Conservation (phyloP, 2,888 invertebrate species). For the Conus canariensis region DNA sequence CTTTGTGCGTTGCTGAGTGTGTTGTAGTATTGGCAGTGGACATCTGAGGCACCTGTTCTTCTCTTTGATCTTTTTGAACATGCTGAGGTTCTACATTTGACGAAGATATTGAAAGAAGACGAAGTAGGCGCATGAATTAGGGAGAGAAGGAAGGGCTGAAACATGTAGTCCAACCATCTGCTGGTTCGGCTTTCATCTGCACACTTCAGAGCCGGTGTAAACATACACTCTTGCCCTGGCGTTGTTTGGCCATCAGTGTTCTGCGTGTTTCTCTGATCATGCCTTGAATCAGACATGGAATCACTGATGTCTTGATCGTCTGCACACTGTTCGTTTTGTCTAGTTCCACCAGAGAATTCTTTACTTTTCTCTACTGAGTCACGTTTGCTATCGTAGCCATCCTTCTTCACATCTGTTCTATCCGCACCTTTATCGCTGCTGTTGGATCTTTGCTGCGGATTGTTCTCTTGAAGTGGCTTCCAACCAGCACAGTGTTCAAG, state of each 20-base stretch:
- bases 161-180: background rate
- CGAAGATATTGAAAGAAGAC: background rate
- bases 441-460: background rate
- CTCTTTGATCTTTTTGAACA: background rate
- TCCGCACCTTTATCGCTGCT: background rate
- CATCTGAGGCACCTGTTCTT: background rate
- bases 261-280: background rate
- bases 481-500: no score
- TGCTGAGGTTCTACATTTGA: background rate
- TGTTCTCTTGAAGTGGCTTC: background rate
- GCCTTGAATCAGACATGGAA: background rate
- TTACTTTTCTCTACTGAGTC: background rate
- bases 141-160: background rate
- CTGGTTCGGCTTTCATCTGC: background rate
- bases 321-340: background rate
- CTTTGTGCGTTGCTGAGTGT: background rate
- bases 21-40: background rate
- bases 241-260: background rate
- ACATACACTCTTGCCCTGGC: background rate
- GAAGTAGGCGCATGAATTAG: background rate
- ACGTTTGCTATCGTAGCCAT: background rate
- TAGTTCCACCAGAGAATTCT: background rate
- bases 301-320: constrained; percentile 6
- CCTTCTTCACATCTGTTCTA: background rate
- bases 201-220: background rate